These are phyloP conservation scores for Euwallacea similis DNA, from an alignment of 1,140 invertebrate species.

Conservation along the genomic window DNA sequence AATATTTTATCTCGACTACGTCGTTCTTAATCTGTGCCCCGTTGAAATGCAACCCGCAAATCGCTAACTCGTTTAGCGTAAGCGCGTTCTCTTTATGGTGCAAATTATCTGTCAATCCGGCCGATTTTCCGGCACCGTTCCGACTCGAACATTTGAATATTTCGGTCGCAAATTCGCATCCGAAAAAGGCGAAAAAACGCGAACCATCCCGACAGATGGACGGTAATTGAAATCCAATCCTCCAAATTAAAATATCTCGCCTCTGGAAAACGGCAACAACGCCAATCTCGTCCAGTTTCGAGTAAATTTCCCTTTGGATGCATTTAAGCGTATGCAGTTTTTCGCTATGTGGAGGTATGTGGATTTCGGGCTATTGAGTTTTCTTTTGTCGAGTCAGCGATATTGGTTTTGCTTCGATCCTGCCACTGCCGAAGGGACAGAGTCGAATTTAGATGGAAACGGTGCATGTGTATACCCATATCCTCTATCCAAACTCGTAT, in stretches of 20 bases:
- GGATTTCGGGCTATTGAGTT: background rate
- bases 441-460: background rate
- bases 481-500: background rate
- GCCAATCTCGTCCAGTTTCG: constrained; percentile 26
- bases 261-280: constrained; percentile 26
- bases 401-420: background rate
- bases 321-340: constrained; percentile 32
- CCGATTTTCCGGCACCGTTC: constrained; percentile 22
- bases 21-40: constrained; percentile 9
- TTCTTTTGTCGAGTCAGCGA: background rate
- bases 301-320: constrained; percentile 13
- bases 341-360: background rate
- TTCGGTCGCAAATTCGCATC: constrained; percentile 12
- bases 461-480: background rate
- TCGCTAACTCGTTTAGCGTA: constrained; percentile 8
- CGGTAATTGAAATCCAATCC: constrained; percentile 37
- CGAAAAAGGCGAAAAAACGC: constrained; percentile 28
- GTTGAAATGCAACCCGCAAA: constrained; percentile 15
- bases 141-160: constrained; percentile 29
- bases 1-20: background rate
- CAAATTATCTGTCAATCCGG: constrained; percentile 35
- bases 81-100: constrained; percentile 18
- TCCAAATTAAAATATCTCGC: constrained; percentile 37
- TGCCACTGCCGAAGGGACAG: background rate
- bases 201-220: constrained; percentile 22